Conservation (phyloP, 2,888 invertebrate genomes). For the Carcina quercana region DNA sequence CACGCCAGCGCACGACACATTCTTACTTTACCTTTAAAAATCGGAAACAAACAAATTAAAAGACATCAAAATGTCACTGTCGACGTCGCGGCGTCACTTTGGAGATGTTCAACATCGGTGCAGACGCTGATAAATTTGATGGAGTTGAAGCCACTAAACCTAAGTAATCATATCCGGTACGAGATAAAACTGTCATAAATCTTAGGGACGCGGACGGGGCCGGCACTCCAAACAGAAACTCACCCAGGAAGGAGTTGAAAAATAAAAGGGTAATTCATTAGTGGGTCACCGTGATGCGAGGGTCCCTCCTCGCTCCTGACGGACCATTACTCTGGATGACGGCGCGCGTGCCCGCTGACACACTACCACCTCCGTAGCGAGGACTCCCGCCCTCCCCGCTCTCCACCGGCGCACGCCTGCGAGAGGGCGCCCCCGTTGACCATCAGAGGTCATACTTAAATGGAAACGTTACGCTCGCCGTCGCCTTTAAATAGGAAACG, state of each 20-base stretch:
- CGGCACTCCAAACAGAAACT: constrained; percentile 40
- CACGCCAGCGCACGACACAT: constrained; percentile 44
- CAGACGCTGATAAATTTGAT: neutral
- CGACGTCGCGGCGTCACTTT: neutral
- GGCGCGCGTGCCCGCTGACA: constrained; percentile 60
- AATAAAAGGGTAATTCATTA: constrained; percentile 63
- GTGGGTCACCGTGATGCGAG: constrained; percentile 53
- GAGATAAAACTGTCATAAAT: constrained; percentile 19
- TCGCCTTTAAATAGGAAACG: constrained; percentile 74
- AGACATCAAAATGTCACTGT: constrained; percentile 17
- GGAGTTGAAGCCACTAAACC: neutral
- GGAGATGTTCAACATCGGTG: too few relatives aligned
- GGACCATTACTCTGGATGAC: constrained; percentile 68
- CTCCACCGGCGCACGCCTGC: constrained; percentile 16
- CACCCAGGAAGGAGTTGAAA: constrained; percentile 49
- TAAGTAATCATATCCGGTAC: constrained; percentile 10
- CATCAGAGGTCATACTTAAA: constrained; percentile 42
- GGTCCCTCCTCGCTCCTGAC: constrained; percentile 32
- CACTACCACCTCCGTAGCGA: constrained; percentile 25
- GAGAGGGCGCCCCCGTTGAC: constrained; percentile 28
- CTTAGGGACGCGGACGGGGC: constrained; percentile 11
- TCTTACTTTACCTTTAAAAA: constrained; percentile 27
- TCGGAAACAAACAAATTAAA: constrained; percentile 28
- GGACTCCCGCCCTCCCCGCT: constrained; percentile 28
- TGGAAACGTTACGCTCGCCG: constrained; percentile 60